Conservation (phyloP, 2,888 invertebrate genomes). For the Nomada ruficornis region DNA sequence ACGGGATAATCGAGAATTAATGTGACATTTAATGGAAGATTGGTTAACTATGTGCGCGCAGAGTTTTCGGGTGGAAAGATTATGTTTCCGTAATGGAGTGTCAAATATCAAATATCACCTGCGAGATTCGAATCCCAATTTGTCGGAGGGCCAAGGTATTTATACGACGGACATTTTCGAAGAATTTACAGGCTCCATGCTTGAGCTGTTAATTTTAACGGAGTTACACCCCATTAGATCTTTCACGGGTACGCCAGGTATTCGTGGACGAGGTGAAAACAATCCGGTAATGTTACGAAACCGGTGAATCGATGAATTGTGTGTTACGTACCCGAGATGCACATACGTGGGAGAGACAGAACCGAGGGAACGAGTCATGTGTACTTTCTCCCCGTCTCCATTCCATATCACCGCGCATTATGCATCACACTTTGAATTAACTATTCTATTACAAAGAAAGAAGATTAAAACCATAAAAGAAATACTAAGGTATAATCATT, state of each 20-base stretch:
- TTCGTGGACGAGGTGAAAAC: slow-evolving; percentile 48
- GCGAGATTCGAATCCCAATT: too few species aligned
- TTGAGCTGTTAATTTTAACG: slow-evolving; percentile 21
- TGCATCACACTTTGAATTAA: too few species aligned
- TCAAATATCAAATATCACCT: neutral
- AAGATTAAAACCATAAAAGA: too few species aligned
- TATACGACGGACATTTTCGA: neutral
- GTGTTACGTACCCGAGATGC: slow-evolving; percentile 50
- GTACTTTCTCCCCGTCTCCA: slow-evolving; percentile 69
- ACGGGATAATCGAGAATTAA: too few species aligned
- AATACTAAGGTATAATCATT: too few species aligned
- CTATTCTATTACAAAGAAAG: too few species aligned
- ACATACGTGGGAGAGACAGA: slow-evolving; percentile 68
- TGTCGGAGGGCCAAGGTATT: too few species aligned
- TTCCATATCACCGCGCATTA: slow-evolving; percentile 58
- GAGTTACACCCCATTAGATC: slow-evolving; percentile 11
- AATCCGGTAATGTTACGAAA: slow-evolving; percentile 65
- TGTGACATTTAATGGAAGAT: neutral
- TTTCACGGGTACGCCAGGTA: neutral
- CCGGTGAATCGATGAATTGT: slow-evolving; percentile 65
- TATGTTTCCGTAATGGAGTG: neutral
- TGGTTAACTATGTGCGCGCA: neutral
- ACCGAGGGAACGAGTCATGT: slow-evolving; percentile 58
- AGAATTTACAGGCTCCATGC: neutral
- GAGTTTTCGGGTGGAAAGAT: neutral